Evolutionary conservation across 2,113 vertebrate species (phyloP).

Genomic region (Marmota monax): DNA sequence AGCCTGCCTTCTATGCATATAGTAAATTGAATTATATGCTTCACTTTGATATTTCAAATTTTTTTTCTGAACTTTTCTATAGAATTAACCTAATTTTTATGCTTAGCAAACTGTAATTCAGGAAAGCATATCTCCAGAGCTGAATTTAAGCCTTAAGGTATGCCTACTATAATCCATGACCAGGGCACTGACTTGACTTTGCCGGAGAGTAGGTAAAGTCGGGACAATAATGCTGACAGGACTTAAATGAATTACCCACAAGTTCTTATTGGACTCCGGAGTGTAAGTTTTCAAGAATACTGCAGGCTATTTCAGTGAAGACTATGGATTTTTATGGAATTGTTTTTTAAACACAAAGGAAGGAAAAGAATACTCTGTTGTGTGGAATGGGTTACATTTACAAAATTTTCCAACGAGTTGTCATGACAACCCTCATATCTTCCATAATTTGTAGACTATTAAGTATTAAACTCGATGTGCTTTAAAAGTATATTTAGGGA

Average conservation of each 20-base stretch:
- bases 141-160: not conserved
- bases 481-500: constrained; percentile 13
- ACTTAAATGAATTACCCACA: not conserved
- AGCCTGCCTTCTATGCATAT: not conserved
- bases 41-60: constrained; percentile 36
- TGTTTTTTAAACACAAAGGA: constrained; percentile 59
- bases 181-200: not conserved
- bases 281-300: not conserved
- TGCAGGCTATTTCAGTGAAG: constrained; percentile 20
- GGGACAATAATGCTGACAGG: not conserved
- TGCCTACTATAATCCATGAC: not conserved
- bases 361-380: constrained; percentile 54
- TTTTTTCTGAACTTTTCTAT: constrained; percentile 28
- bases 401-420: constrained; percentile 67
- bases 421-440: constrained; percentile 73
- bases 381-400: constrained; percentile 52
- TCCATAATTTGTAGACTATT: constrained; percentile 63
- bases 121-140: not conserved
- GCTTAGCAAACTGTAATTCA: not conserved
- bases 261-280: not conserved
- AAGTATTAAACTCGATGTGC: constrained; percentile 39
- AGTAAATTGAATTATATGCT: constrained; percentile 48
- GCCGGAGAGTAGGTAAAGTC: not conserved
- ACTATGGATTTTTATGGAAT: constrained; percentile 16
- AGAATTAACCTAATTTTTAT: constrained; percentile 52